phyloP scores from a whole-genome alignment of 2,113 vertebrate species.

The Amphiprion ocellaris region DNA sequence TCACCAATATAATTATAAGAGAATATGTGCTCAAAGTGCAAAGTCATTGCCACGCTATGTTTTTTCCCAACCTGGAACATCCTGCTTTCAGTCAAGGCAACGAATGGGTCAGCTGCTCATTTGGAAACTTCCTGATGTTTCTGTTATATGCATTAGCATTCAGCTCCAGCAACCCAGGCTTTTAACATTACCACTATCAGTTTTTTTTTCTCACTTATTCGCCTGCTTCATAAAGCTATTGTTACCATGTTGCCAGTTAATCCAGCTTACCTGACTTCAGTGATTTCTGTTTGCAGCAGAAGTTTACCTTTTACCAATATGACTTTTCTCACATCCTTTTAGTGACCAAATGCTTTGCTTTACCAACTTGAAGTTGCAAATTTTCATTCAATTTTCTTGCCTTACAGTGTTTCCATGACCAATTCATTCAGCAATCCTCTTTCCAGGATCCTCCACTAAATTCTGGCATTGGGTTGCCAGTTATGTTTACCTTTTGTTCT shows the following conservation, averaged over 20 bases:
- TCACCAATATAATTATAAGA: too few species aligned
- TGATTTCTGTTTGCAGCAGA: not conserved
- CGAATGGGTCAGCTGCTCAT: not conserved
- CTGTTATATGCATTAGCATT: not conserved
- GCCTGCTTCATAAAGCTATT: not conserved
- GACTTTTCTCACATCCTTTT: conserved; percentile 2
- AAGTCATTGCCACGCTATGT: not conserved
- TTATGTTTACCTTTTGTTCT: too few species aligned
- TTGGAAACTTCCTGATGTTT: not conserved
- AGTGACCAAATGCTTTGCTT: not conserved
- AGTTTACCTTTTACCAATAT: not conserved
- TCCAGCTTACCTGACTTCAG: not conserved
- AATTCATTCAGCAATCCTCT: too few species aligned
- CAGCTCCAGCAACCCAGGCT: not conserved
- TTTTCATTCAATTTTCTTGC: not conserved
- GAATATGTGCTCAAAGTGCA: too few species aligned
- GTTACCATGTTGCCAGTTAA: conserved; percentile 1
- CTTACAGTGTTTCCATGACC: not conserved
- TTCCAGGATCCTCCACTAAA: too few species aligned
- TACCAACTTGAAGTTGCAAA: not conserved
- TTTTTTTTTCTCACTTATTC: not conserved
- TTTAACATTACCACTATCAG: not conserved
- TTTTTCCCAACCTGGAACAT: not conserved
- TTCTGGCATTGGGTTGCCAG: too few species aligned
- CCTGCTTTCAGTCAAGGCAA: not conserved